A percentile compares a stretch with the other conserved stretches of the same genome.
phyloP scores from a whole-genome alignment of 2,113 vertebrate genomes.

The Axis porcinus region DNA sequence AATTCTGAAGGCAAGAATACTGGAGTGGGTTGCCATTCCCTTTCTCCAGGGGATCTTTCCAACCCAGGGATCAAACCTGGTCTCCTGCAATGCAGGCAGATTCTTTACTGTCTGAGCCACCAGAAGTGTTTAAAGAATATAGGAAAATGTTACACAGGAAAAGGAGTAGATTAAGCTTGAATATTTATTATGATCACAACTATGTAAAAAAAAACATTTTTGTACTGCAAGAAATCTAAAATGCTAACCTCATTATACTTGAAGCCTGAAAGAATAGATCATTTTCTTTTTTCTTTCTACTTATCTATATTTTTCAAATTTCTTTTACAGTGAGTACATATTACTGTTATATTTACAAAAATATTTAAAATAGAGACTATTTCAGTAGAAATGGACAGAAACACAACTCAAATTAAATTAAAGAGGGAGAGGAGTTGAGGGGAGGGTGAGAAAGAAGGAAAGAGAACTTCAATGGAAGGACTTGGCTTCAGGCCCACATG shows the following conservation, averaged over 20 bases:
- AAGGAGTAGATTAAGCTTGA: neutral
- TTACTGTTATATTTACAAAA: slow-evolving; percentile 29
- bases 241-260: neutral
- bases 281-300: neutral
- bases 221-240: slow-evolving; percentile 23
- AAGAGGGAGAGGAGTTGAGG: neutral
- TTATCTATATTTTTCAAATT: slow-evolving; percentile 23
- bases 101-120: neutral
- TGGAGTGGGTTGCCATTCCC: neutral
- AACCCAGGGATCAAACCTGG: neutral
- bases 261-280: neutral
- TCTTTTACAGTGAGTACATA: neutral
- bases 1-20: neutral
- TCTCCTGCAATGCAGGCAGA: neutral
- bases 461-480: neutral
- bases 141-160: neutral
- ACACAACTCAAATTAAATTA: neutral
- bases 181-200: neutral
- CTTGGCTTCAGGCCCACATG: slow-evolving; percentile 22
- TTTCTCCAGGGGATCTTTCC: neutral
- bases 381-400: slow-evolving; percentile 31
- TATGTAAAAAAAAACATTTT: slow-evolving; percentile 22
- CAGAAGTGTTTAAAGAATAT: neutral
- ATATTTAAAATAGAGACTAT: neutral
- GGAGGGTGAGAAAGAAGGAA: neutral